A percentile compares a stretch with the other conserved stretches of the same genome.
phyloP scores from a whole-genome alignment of 2,797 vertebrate genomes.

The Lutjanus argentimaculatus region DNA sequence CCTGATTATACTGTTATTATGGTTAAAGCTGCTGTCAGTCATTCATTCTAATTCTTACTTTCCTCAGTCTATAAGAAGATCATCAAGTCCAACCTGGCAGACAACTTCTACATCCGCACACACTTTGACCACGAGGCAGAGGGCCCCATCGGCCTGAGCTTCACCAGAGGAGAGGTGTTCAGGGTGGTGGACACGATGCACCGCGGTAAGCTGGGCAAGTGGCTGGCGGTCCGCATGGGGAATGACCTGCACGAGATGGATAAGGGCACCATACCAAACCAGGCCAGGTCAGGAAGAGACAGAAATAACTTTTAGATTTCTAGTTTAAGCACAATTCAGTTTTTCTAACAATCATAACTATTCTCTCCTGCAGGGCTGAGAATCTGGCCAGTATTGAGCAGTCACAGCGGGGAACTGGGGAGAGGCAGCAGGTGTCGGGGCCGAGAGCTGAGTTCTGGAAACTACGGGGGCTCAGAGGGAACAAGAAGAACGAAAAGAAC shows the following conservation, averaged over 20 bases:
- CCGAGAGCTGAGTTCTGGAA: slow-evolving; percentile 97
- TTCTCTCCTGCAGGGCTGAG: slow-evolving; percentile 87
- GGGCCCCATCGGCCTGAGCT: slow-evolving; percentile 86
- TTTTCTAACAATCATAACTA: neutral
- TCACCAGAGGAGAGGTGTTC: slow-evolving; percentile 94
- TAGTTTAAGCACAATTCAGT: neutral
- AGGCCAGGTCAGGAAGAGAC: slow-evolving; percentile 83
- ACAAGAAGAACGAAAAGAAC: slow-evolving; percentile 92
- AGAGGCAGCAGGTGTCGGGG: slow-evolving; percentile 81
- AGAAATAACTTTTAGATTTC: neutral
- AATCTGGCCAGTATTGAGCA: slow-evolving; percentile 91
- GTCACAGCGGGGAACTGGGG: slow-evolving; percentile 80
- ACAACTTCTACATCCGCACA: slow-evolving; percentile 96
- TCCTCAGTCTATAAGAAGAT: slow-evolving; percentile 94
- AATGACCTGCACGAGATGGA: slow-evolving; percentile 93
- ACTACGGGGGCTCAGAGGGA: slow-evolving; percentile 93
- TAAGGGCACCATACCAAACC: slow-evolving; percentile 95
- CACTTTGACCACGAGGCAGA: slow-evolving; percentile 96
- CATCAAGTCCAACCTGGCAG: slow-evolving; percentile 90
- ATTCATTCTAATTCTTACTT: neutral
- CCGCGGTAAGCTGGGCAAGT: slow-evolving; percentile 89
- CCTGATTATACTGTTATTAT: rapidly evolving
- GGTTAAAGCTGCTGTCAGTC: neutral
- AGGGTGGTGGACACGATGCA: slow-evolving; percentile 96
- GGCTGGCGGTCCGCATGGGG: slow-evolving; percentile 93